phyloP scores from a whole-genome alignment of 2,888 invertebrate genomes.

The Strigamia maritima region DNA sequence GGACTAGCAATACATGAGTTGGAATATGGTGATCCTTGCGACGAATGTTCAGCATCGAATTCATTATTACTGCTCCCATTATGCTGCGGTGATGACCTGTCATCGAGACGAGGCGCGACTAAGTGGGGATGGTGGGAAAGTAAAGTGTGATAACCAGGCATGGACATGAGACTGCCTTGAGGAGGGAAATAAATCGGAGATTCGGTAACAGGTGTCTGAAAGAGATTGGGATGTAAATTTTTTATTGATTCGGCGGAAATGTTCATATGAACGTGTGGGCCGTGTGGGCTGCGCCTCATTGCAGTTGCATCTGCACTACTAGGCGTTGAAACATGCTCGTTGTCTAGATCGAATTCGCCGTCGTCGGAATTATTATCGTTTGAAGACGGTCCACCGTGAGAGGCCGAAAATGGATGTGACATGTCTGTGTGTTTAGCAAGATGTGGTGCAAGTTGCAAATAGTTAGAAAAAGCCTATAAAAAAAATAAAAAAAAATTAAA shows the following conservation, averaged over 20 bases:
- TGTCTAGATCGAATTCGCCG: constrained; percentile 32
- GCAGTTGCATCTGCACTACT: not conserved
- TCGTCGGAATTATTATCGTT: constrained; percentile 38
- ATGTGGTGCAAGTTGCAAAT: constrained; percentile 66
- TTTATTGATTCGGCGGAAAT: constrained; percentile 35
- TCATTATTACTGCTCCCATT: constrained; percentile 37
- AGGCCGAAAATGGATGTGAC: constrained; percentile 43
- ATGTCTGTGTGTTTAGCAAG: constrained; percentile 63
- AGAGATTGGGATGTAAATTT: constrained; percentile 17
- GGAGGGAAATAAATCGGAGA: constrained; percentile 35
- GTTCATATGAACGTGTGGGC: not conserved
- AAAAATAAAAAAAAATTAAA: constrained; percentile 8
- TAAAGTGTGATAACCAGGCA: constrained; percentile 20
- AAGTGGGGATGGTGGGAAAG: constrained; percentile 24
- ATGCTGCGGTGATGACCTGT: constrained; percentile 27
- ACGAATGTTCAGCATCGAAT: constrained; percentile 31
- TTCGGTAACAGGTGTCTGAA: constrained; percentile 17
- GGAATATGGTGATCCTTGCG: constrained; percentile 21
- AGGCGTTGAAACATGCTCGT: not conserved
- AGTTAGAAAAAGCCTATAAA: constrained; percentile 65
- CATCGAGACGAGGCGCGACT: not conserved
- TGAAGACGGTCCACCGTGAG: constrained; percentile 36
- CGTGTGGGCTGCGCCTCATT: not conserved
- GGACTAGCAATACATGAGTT: constrained; percentile 32
- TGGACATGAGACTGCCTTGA: not conserved